phyloP scores from a whole-genome alignment of 2,797 vertebrate species.

The Myotis vivesi region DNA sequence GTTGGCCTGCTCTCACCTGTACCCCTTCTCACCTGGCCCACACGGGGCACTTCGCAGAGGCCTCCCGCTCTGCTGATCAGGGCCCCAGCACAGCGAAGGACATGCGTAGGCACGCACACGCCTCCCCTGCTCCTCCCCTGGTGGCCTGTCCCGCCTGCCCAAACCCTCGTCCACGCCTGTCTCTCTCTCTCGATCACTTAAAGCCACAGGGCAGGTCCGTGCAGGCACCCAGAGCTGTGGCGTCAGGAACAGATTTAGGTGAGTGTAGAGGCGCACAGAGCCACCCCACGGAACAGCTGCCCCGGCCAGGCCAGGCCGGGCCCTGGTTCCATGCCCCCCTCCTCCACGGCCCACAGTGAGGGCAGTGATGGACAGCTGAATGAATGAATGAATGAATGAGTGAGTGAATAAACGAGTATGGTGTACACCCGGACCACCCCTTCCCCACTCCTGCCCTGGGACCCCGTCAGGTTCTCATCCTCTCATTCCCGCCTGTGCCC shows the following conservation, averaged over 20 bases:
- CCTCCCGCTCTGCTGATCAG: not conserved
- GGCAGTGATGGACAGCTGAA: not conserved
- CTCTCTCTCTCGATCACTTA: not conserved
- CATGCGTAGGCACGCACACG: rapidly evolving
- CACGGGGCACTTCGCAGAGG: not conserved
- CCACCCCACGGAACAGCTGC: rapidly evolving
- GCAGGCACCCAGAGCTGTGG: not conserved
- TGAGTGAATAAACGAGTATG: rapidly evolving
- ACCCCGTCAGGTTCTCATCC: not conserved
- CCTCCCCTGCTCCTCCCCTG: not conserved
- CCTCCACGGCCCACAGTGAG: not conserved
- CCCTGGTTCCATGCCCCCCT: not conserved
- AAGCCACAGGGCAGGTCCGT: not conserved
- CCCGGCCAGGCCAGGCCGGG: rapidly evolving
- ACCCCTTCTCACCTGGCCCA: not conserved
- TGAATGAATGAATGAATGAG: rapidly evolving
- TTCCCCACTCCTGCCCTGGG: rapidly evolving
- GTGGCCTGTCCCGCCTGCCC: not conserved
- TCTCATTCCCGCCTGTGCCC: not conserved
- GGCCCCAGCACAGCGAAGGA: not conserved
- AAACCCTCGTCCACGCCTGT: not conserved
- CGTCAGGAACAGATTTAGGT: rapidly evolving
- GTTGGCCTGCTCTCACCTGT: not conserved
- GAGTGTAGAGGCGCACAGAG: not conserved
- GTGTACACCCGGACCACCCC: rapidly evolving